These are phyloP conservation scores for Eurytoma adleriae DNA, from an alignment of 2,888 invertebrate species.

Conservation along the genomic window DNA sequence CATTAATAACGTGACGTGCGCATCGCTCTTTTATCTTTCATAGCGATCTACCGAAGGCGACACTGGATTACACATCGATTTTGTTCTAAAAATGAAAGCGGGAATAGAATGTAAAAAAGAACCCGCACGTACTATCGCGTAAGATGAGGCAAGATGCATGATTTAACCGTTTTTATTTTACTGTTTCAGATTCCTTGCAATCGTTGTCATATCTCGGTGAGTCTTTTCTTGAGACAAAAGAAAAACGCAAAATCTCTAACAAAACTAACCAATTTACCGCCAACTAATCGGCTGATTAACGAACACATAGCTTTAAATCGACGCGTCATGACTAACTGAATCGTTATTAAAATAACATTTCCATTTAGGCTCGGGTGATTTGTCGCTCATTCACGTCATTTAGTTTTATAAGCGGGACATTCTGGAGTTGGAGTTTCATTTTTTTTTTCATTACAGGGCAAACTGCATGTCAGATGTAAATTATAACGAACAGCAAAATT, in stretches of 20 bases:
- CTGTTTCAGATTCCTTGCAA: slow-evolving; percentile 74
- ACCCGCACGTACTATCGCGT: neutral
- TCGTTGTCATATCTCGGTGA: slow-evolving; percentile 73
- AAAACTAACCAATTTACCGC: slow-evolving; percentile 28
- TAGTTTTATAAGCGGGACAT: neutral
- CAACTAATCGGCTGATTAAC: neutral
- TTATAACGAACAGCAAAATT: too few relatives aligned
- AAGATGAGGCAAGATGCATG: neutral
- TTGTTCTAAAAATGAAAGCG: neutral
- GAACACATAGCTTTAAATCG: neutral
- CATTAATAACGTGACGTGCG: slow-evolving; percentile 23
- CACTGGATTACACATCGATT: slow-evolving; percentile 14
- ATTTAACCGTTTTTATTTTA: slow-evolving; percentile 61
- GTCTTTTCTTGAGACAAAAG: slow-evolving; percentile 60
- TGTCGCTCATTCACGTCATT: slow-evolving; percentile 8
- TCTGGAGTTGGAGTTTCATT: too few relatives aligned
- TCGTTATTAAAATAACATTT: neutral
- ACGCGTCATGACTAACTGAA: slow-evolving; percentile 15
- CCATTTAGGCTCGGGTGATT: neutral
- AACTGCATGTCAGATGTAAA: too few relatives aligned
- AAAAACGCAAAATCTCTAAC: slow-evolving; percentile 11
- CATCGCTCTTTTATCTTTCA: neutral
- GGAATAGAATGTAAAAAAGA: neutral
- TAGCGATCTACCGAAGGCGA: neutral
- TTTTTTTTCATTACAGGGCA: too few relatives aligned